phyloP scores from a whole-genome alignment of 2,113 vertebrate species.

The Phaetusa simplex region DNA sequence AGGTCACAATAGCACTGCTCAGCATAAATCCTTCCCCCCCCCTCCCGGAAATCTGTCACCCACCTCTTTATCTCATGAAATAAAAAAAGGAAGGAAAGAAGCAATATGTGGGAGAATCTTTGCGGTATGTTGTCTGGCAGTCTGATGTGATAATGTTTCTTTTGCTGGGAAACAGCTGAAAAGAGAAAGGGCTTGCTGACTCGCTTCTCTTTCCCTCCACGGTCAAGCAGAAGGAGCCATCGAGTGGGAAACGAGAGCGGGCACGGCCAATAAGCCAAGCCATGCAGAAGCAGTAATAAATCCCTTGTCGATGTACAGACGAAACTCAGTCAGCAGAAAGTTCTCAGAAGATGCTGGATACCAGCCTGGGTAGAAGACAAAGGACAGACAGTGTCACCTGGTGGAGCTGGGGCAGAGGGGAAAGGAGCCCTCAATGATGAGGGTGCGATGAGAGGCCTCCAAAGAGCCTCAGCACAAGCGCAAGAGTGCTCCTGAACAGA shows the following conservation, averaged over 20 bases:
- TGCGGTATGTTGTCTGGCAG: background rate
- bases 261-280: background rate
- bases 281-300: background rate
- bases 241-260: background rate
- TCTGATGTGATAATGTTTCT: background rate
- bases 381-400: background rate
- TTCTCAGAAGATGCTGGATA: background rate
- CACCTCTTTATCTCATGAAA: background rate
- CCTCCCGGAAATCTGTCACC: background rate
- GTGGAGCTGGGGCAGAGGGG: background rate
- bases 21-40: background rate
- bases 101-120: background rate
- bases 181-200: background rate
- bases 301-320: accelerated
- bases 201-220: background rate
- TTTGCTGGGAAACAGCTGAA: background rate
- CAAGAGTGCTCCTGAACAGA: background rate
- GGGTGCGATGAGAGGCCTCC: accelerated
- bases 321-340: background rate
- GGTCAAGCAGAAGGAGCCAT: background rate
- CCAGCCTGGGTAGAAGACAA: background rate
- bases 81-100: slow-evolving; percentile 8
- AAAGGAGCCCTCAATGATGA: background rate
- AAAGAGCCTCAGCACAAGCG: background rate
- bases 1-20: background rate